Percentiles rank a stretch among this genome's conserved stretches.
Evolutionary conservation across 2,113 vertebrate genomes (phyloP).

Genomic region (Tetrao urogallus): DNA sequence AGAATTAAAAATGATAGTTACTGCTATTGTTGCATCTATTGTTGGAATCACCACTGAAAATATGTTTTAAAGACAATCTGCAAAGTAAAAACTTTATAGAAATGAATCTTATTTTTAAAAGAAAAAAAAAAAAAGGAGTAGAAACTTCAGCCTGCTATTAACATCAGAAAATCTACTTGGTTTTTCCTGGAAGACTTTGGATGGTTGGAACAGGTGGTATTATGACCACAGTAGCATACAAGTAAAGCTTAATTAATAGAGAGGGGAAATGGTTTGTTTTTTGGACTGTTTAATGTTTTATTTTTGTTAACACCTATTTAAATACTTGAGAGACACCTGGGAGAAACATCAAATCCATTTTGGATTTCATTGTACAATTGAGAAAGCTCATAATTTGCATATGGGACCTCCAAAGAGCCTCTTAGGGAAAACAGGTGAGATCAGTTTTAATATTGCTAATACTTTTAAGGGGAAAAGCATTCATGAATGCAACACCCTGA

Average conservation of each 20-base stretch:
- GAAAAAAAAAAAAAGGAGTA: not conserved
- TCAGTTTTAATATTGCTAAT: not conserved
- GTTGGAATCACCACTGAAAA: not conserved
- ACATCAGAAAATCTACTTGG: not conserved
- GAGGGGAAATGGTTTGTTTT: slow-evolving; percentile 2
- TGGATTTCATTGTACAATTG: not conserved
- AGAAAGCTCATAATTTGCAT: not conserved
- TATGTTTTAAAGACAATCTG: not conserved
- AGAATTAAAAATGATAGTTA: not conserved
- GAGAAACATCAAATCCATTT: not conserved
- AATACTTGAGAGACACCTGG: not conserved
- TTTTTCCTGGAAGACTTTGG: not conserved
- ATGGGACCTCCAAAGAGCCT: not conserved
- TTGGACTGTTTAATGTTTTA: not conserved
- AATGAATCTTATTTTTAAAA: not conserved
- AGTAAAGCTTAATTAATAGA: not conserved
- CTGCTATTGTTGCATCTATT: not conserved
- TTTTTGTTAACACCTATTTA: slow-evolving; percentile 26
- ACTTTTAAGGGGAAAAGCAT: not conserved
- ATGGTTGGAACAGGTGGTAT: not conserved
- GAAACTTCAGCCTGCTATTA: not conserved
- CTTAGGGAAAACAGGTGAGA: not conserved
- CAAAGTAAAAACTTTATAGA: not conserved
- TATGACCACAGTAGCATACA: not conserved
- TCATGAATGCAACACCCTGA: not conserved